Evolutionary conservation across 1,140 invertebrate genomes (phyloP), one percentile per base, ranked within the genome.

Genomic region (Drosophila azteca): DNA sequence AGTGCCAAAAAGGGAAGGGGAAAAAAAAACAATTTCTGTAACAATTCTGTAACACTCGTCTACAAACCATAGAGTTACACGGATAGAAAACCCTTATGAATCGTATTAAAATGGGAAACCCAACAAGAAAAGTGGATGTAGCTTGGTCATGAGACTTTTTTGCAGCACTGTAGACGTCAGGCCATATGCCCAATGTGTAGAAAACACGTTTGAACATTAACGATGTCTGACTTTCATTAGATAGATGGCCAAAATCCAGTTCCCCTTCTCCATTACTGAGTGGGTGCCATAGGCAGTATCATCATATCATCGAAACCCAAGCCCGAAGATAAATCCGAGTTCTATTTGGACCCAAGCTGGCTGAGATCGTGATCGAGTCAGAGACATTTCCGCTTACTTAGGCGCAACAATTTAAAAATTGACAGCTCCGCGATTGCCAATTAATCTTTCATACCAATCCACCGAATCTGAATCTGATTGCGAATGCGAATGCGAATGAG

Each of bases 351-450:
- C 49, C 24, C 17, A 69, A 20, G 29, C 48, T 65, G 44, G 63
- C 29, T 39, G 11, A 39, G 24, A 59, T 59, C 55, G n/a, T 60
- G 58, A 64, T 68, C 55, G 31, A 50, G 31, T 13, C 66, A 71
- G 20, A 57, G 60, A 82, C 66, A 82, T 82, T 85, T 85, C 82
- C 82, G 78, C 78, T 80, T 85, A 80, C 62, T 87, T 88, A 88
- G 82, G 82, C 82, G 69, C 81, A 82, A 64, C 81, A 81, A 81
- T 85, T 81, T 62, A 70, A 61, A 63, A 81, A 85, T 58, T 77
- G 81, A 85, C 77, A 87, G 81, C 77, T 78, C 63, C 46, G 43
- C 74, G 66, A 50, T 39, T 66, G 64, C 66, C 83, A 85, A 85
- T 85, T 87, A 87, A 85, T 85, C 82, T 81, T 78, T 35, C 0